Conservation (phyloP, 2,888 invertebrate genomes). For the Cosmia trapezina region DNA sequence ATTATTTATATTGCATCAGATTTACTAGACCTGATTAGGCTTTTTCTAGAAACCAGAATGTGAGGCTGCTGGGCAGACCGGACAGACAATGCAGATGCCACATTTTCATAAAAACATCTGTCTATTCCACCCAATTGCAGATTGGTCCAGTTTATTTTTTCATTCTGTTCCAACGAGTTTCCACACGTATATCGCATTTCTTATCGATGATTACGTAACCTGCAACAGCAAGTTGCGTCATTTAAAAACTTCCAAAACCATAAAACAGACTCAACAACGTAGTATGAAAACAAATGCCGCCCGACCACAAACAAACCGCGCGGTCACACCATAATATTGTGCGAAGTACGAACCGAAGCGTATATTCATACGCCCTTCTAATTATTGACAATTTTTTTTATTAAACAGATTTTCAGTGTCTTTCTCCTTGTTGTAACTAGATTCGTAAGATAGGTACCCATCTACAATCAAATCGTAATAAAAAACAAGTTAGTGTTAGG, state of each 20-base stretch:
- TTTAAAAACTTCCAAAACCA: constrained; percentile 43
- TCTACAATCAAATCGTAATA: background rate
- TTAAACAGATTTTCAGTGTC: background rate
- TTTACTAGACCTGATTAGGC: background rate
- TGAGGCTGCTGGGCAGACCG: background rate
- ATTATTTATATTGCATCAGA: background rate
- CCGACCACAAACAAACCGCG: constrained; percentile 19
- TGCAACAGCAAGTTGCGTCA: constrained; percentile 48
- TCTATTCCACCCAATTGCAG: background rate
- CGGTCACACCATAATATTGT: background rate
- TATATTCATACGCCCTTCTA: no score
- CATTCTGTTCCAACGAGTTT: constrained; percentile 1
- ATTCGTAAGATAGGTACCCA: constrained; percentile 6
- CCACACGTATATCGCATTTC: background rate
- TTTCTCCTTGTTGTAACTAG: background rate
- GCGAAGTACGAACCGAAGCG: background rate
- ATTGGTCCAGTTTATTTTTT: background rate
- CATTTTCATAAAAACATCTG: constrained; percentile 19
- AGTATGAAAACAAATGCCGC: constrained; percentile 24
- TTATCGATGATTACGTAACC: constrained; percentile 36
- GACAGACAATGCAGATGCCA: constrained; percentile 12
- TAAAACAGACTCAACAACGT: constrained; percentile 31
- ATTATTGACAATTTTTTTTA: background rate
- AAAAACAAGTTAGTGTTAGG: background rate
- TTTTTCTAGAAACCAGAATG: background rate